Evolutionary conservation across 2,113 vertebrate species (phyloP).

Genomic region (Mionectes macconnelli): DNA sequence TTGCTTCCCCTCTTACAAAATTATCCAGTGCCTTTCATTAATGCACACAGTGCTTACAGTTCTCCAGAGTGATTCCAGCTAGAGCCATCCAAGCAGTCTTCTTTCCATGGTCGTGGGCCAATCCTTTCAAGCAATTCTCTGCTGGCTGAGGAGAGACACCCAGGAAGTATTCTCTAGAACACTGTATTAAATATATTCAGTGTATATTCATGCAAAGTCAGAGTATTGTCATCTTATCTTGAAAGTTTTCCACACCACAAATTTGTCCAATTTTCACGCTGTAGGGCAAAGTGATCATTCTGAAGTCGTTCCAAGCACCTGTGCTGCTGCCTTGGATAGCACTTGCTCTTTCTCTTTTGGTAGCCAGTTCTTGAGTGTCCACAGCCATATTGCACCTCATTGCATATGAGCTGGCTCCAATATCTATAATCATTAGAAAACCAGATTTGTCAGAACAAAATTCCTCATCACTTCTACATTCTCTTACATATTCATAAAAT

Average conservation of each 20-base stretch:
- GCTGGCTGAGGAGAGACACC: slow-evolving; percentile 67
- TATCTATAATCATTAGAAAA: slow-evolving; percentile 57
- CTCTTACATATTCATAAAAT: neutral
- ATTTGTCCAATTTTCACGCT: slow-evolving; percentile 73
- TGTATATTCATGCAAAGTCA: neutral
- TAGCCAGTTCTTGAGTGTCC: slow-evolving; percentile 68
- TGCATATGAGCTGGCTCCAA: slow-evolving; percentile 72
- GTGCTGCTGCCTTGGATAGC: slow-evolving; percentile 63
- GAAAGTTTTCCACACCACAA: slow-evolving; percentile 76
- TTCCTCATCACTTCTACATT: neutral
- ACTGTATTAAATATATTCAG: slow-evolving; percentile 40
- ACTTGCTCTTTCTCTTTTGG: slow-evolving; percentile 60
- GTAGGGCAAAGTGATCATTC: slow-evolving; percentile 75
- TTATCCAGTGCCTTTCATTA: slow-evolving; percentile 63
- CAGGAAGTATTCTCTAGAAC: slow-evolving; percentile 54
- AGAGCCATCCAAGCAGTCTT: slow-evolving; percentile 58
- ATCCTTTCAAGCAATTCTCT: slow-evolving; percentile 63
- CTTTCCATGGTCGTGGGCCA: slow-evolving; percentile 57
- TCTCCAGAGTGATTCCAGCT: slow-evolving; percentile 72
- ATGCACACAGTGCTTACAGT: slow-evolving; percentile 71
- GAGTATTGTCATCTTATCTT: neutral
- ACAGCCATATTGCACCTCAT: slow-evolving; percentile 81
- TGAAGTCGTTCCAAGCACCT: slow-evolving; percentile 72
- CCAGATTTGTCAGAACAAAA: neutral
- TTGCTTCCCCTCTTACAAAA: slow-evolving; percentile 73